Evolutionary conservation across 1,140 invertebrate species (phyloP), one percentile per base, ranked within the genome.

Genomic region (Leptinotarsa lineolata): DNA sequence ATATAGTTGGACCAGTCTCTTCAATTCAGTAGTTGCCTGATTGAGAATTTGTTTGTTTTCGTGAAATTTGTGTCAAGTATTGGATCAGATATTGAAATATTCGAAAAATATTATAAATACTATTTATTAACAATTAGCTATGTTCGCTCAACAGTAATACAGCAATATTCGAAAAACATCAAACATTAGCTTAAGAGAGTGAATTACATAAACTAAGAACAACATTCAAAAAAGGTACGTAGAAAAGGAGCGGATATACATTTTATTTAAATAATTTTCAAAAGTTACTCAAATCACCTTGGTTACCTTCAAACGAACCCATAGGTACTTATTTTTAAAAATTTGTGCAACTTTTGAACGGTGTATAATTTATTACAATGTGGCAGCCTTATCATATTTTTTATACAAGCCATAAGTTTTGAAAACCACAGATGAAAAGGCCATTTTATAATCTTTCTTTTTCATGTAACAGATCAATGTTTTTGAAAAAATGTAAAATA

Each of bases 401-500:
- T 77, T 80, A 80, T 80, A 80, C 80, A 78, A 76, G 66, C 63
- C 72, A 73, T 73, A 39, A 11, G 30, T 77, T 77, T 78, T 75
- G 69, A 73, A 77, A 76, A 70, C 65, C 70, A 78, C 66, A 74
- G 66, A 76, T 61, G 30, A 39, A 73, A 63, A 48, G 69, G 73
- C 72, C 77, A 77, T 79, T 80, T 69, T 79, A 79, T 76, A 80
- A 74, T 70, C 60, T 76, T 78, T 72, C 60, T 77, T 78, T 78
- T 76, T 22, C 64, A 76, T 80, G 77, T 76, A 81, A 81, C 71
- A 81, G 77, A 80, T 79, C 72, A 76, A 81, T 79, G 76, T 80
- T 81, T 82, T 77, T 74, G 78, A 77, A 76, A 77, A 79, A 77
- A 59, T 83, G 79, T 82, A 83, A 82, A 80, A 81, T 82, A 80